Evolutionary conservation across 1,140 invertebrate genomes (phyloP).

Genomic region (Drosophila erecta): DNA sequence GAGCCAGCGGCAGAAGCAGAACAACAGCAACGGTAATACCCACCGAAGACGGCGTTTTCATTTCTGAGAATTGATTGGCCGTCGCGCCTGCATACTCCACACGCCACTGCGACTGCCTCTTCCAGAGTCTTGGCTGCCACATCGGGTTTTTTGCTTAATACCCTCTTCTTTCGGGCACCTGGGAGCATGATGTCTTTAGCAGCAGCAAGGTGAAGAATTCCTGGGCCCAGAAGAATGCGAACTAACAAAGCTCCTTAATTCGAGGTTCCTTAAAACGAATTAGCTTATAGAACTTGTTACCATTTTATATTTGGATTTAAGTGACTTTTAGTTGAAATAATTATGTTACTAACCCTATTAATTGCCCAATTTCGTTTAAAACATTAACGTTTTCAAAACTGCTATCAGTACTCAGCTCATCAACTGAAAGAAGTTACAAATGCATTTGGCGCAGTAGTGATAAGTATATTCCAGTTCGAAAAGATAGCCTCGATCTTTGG

Average conservation of each 20-base stretch:
- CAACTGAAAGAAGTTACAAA: too few species aligned
- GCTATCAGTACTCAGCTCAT: too few species aligned
- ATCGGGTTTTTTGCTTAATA: constrained; percentile 35
- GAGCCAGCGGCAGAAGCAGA: constrained; percentile 32
- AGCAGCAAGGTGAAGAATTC: neutral
- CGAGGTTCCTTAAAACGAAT: too few species aligned
- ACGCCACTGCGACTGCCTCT: constrained; percentile 32
- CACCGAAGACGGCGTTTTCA: constrained; percentile 78
- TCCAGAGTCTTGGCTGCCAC: constrained; percentile 13
- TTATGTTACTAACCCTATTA: too few species aligned
- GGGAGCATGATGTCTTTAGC: neutral
- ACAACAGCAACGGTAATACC: constrained; percentile 53
- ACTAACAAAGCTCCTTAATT: too few species aligned
- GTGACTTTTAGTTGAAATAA: too few species aligned
- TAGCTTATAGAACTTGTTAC: too few species aligned
- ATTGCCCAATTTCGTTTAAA: too few species aligned
- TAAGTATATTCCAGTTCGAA: constrained; percentile 2
- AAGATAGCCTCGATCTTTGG: neutral
- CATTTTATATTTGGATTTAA: too few species aligned
- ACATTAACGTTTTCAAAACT: too few species aligned
- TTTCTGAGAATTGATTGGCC: constrained; percentile 82
- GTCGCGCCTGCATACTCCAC: constrained; percentile 65
- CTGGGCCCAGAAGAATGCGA: neutral
- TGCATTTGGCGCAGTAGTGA: neutral
- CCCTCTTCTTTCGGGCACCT: neutral